These are phyloP conservation scores for Chinchilla lanigera DNA, from an alignment of 2,113 vertebrate species.

Conservation along the genomic window DNA sequence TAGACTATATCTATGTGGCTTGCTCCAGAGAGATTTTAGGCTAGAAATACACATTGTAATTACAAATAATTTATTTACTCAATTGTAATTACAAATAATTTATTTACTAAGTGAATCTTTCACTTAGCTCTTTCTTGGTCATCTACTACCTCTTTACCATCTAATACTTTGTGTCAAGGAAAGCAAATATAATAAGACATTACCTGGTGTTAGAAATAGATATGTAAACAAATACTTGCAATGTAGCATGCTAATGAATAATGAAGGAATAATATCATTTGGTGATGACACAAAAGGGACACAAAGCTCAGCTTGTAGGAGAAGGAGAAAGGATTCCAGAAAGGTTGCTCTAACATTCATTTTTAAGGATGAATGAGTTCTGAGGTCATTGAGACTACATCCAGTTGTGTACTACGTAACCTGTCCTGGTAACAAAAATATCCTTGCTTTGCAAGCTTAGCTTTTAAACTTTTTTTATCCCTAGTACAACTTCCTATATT, in stretches of 20 bases:
- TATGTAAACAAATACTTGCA: background rate
- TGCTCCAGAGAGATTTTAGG: background rate
- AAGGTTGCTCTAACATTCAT: background rate
- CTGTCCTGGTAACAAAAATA: slow-evolving; percentile 33
- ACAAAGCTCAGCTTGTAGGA: background rate
- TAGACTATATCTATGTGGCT: background rate
- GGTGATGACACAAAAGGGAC: background rate
- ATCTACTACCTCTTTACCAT: background rate
- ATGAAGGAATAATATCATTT: background rate
- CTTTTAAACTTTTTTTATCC: slow-evolving; percentile 45
- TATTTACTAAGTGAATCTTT: background rate
- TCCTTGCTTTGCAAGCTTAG: background rate
- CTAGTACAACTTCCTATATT: slow-evolving; percentile 13
- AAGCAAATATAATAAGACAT: background rate
- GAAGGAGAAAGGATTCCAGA: background rate
- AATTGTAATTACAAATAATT: slow-evolving; percentile 19
- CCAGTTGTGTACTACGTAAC: background rate
- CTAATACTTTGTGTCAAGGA: background rate
- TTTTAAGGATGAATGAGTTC: background rate
- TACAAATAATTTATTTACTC: background rate
- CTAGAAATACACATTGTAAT: background rate
- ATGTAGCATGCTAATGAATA: background rate
- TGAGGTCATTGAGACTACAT: background rate
- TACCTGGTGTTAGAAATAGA: background rate
- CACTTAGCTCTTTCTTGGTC: slow-evolving; percentile 28